Percentiles rank a stretch among this genome's conserved stretches.
These are phyloP conservation scores for Oncopeltus fasciatus DNA, from an alignment of 1,140 invertebrate genomes.

Conservation along the genomic window DNA sequence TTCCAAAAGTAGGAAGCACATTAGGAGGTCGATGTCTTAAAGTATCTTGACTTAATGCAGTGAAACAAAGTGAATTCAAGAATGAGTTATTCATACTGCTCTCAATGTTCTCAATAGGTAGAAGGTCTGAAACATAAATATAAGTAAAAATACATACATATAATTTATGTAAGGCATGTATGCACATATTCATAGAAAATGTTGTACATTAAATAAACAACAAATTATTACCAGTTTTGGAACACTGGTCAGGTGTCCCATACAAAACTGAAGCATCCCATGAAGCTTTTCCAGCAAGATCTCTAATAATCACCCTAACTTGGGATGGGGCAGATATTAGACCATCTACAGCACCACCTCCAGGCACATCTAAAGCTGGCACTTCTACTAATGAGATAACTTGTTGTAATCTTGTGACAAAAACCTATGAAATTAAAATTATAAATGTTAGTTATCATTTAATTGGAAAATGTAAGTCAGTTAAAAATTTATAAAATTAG, in stretches of 20 bases:
- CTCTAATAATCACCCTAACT: constrained; percentile 70
- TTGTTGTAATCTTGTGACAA: constrained; percentile 70
- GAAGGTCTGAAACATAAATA: neutral
- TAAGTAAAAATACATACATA: neutral
- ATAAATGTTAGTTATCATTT: neutral
- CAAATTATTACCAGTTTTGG: constrained; percentile 15
- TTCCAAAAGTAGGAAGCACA: constrained; percentile 62
- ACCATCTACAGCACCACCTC: constrained; percentile 68
- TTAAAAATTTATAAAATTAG: no score
- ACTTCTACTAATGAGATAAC: constrained; percentile 84
- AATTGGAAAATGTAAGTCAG: no score
- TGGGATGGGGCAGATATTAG: constrained; percentile 36
- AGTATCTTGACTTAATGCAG: constrained; percentile 40
- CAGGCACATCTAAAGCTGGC: constrained; percentile 67
- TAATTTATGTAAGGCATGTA: neutral
- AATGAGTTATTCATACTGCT: constrained; percentile 14
- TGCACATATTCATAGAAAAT: no score
- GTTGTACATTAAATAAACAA: no score
- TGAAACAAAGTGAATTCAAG: constrained; percentile 20
- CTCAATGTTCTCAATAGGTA: neutral
- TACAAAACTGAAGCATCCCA: constrained; percentile 90
- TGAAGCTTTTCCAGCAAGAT: constrained; percentile 89
- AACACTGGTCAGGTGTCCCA: constrained; percentile 40
- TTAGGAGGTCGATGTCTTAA: constrained; percentile 53
- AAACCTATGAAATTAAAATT: constrained; percentile 48